Conservation (phyloP, 1,140 invertebrate species). For the Lanistes nyassanus region DNA sequence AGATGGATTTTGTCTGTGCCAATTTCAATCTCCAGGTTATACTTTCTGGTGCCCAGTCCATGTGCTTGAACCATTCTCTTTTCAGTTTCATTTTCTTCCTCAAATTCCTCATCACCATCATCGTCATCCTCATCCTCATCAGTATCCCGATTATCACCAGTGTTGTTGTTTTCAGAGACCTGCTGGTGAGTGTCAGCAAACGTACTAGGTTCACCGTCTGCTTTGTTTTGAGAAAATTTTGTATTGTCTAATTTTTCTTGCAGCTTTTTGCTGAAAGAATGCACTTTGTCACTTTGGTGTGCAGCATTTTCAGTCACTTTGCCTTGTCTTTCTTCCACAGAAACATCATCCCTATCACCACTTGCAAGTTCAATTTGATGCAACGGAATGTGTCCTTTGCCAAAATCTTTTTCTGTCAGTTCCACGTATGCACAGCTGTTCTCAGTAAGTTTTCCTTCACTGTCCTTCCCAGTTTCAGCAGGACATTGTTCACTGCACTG, state of each 20-base stretch:
- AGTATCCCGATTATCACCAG: constrained; percentile 11
- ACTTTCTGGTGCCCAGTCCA: constrained; percentile 47
- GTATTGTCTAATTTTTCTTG: too few species aligned
- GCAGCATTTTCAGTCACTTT: too few species aligned
- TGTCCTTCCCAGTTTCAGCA: background rate
- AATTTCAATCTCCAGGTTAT: constrained; percentile 51
- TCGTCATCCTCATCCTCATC: constrained; percentile 21
- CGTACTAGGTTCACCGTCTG: background rate
- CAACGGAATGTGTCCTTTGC: background rate
- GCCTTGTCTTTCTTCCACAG: too few species aligned
- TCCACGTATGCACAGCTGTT: background rate
- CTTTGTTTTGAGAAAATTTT: too few species aligned
- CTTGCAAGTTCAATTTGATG: too few species aligned
- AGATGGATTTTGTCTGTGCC: constrained; percentile 35
- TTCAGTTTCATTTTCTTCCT: constrained; percentile 35
- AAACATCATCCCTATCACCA: too few species aligned
- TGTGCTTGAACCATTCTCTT: constrained; percentile 42
- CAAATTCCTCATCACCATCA: constrained; percentile 31
- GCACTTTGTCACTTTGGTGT: too few species aligned
- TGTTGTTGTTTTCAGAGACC: background rate
- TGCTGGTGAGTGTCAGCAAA: background rate
- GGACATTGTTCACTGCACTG: background rate
- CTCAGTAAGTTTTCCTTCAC: background rate
- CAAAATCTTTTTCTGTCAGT: background rate
- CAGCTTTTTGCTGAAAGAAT: too few species aligned